A percentile compares a stretch with the other conserved stretches of the same genome.
Conservation (phyloP, 2,797 vertebrate species). For the Sus cebifrons region DNA sequence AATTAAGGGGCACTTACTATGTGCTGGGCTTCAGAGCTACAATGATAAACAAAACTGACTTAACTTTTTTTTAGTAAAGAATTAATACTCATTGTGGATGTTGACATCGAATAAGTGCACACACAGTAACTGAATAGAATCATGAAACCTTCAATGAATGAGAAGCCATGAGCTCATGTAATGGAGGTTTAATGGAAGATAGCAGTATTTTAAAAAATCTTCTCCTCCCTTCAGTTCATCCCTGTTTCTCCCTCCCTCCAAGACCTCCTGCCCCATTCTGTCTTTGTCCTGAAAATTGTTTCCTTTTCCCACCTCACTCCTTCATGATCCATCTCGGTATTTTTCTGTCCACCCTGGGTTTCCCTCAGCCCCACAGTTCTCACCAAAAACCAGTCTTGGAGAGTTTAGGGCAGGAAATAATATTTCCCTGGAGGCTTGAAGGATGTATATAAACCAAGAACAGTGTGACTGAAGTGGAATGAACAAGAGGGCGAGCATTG, state of each 20-base stretch:
- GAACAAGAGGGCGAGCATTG: background rate
- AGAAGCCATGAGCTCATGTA: background rate
- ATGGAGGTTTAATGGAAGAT: background rate
- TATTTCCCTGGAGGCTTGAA: background rate
- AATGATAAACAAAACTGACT: background rate
- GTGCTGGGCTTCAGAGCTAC: background rate
- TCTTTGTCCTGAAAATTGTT: background rate
- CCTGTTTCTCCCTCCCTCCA: too few relatives aligned
- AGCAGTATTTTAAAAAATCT: background rate
- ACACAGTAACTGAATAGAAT: background rate
- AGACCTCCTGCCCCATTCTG: background rate
- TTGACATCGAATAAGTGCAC: background rate
- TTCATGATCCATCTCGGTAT: background rate
- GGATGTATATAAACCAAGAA: background rate
- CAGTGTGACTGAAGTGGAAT: background rate
- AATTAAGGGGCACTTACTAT: background rate
- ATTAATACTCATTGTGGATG: background rate
- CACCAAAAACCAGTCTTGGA: background rate
- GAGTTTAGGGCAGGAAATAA: background rate
- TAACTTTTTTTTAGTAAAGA: background rate
- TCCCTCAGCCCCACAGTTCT: background rate
- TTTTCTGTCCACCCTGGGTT: background rate
- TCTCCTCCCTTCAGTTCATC: background rate
- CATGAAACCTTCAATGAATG: background rate
- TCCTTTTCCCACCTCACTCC: background rate